phyloP scores from a whole-genome alignment of 1,140 invertebrate genomes.

The Drosophila lini region DNA sequence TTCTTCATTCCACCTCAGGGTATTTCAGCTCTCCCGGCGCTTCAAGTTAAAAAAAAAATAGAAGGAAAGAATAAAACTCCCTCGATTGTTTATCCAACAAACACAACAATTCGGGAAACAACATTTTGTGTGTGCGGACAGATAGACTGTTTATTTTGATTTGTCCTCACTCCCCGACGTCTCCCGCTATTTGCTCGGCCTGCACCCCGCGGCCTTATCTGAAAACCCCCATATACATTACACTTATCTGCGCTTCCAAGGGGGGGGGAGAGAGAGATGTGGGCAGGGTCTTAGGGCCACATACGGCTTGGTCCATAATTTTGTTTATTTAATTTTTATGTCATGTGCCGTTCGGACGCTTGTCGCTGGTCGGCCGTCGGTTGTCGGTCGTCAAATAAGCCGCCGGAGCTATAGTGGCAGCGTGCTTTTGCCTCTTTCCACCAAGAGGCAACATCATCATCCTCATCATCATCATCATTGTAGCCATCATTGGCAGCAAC shows the following conservation, averaged over 20 bases:
- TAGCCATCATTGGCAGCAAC: constrained; percentile 53
- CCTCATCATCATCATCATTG: constrained; percentile 17
- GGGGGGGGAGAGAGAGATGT: not conserved
- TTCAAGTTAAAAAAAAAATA: constrained; percentile 12
- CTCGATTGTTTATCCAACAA: constrained; percentile 74
- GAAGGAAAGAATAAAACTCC: constrained; percentile 48
- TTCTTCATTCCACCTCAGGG: constrained; percentile 10
- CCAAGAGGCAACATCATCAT: constrained; percentile 2
- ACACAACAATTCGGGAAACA: constrained; percentile 73
- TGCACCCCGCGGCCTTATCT: constrained; percentile 30
- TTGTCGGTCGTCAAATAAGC: constrained; percentile 42
- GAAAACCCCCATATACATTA: constrained; percentile 55
- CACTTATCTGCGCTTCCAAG: constrained; percentile 53
- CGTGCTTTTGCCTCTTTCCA: constrained; percentile 11
- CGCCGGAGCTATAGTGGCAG: constrained; percentile 20
- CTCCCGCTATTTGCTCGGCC: constrained; percentile 2
- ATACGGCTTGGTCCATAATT: constrained; percentile 75
- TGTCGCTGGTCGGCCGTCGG: constrained; percentile 43
- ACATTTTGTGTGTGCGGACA: constrained; percentile 46
- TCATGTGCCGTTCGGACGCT: constrained; percentile 75
- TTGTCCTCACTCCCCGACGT: constrained; percentile 42
- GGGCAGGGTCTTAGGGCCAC: constrained; percentile 40
- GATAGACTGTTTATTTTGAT: constrained; percentile 76
- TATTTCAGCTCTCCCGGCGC: constrained; percentile 26
- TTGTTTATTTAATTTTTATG: constrained; percentile 83